phyloP scores from a whole-genome alignment of 2,797 vertebrate genomes.

The Pteropus rufus region DNA sequence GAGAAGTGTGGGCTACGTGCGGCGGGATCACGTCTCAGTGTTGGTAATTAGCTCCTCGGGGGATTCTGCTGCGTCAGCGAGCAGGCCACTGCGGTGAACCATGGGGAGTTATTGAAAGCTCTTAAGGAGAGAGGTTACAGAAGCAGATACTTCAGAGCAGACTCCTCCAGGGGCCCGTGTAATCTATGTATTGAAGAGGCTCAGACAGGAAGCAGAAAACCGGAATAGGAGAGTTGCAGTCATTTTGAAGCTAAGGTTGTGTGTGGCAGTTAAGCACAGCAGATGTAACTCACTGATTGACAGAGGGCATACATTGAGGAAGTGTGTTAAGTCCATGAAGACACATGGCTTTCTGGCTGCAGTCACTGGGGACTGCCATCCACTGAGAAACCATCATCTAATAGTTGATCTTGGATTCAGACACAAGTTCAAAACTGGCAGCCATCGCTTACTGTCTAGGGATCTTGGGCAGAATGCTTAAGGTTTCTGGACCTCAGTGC shows the following conservation, averaged over 20 bases:
- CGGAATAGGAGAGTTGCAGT: not conserved
- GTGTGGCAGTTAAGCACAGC: not conserved
- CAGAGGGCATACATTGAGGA: not conserved
- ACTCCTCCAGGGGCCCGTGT: not conserved
- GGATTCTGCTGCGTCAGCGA: not conserved
- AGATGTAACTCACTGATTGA: not conserved
- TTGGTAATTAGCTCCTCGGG: not conserved
- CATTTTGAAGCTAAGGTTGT: not conserved
- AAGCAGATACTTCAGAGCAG: slow-evolving; percentile 18
- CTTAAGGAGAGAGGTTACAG: not conserved
- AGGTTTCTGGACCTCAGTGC: not conserved
- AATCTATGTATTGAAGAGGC: not conserved
- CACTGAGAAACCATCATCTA: not conserved
- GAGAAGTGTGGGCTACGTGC: not conserved
- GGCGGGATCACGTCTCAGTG: not conserved
- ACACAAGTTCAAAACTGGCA: not conserved
- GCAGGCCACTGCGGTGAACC: not conserved
- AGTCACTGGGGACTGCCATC: slow-evolving; percentile 4
- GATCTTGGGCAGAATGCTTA: not conserved
- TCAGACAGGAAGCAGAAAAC: not conserved
- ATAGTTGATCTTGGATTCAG: not conserved
- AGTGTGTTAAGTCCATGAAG: not conserved
- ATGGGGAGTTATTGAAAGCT: not conserved
- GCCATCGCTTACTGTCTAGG: not conserved
- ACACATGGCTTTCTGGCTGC: slow-evolving; percentile 8